Percentiles rank a stretch among this genome's conserved stretches.
Evolutionary conservation across 1,140 invertebrate genomes (phyloP).

Genomic region (Diabrotica undecimpunctata): DNA sequence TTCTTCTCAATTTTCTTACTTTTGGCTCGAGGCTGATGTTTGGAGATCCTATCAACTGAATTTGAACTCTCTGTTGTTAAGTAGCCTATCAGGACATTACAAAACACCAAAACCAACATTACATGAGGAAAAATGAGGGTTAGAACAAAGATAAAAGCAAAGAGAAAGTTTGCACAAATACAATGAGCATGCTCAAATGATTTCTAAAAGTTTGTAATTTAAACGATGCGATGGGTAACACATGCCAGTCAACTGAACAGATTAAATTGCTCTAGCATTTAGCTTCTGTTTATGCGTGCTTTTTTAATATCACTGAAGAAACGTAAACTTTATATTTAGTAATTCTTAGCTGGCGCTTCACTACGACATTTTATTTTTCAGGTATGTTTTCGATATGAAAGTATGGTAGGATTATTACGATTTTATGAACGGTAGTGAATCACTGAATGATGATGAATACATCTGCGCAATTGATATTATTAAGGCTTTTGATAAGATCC

Average conservation of each 20-base stretch:
- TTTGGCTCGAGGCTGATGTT: not conserved
- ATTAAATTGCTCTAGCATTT: too few relatives aligned
- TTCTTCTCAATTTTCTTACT: not conserved
- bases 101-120: conserved; percentile 17
- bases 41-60: conserved; percentile 13
- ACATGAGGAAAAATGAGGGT: conserved; percentile 4
- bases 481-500: too few relatives aligned
- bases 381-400: too few relatives aligned
- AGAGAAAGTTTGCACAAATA: not conserved
- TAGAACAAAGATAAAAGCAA: not conserved
- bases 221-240: not conserved
- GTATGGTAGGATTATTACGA: too few relatives aligned
- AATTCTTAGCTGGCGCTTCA: too few relatives aligned
- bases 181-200: conserved; percentile 1
- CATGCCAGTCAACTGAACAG: not conserved
- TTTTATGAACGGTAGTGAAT: too few relatives aligned
- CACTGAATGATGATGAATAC: too few relatives aligned
- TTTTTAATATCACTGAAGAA: not conserved
- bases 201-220: not conserved
- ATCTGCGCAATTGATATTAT: too few relatives aligned
- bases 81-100: conserved; percentile 13
- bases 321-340: not conserved
- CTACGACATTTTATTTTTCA: too few relatives aligned
- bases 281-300: not conserved
- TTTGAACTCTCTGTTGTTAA: conserved; percentile 15